Evolutionary conservation across 2,113 vertebrate species (phyloP).

Genomic region (Gobiocypris rarus): DNA sequence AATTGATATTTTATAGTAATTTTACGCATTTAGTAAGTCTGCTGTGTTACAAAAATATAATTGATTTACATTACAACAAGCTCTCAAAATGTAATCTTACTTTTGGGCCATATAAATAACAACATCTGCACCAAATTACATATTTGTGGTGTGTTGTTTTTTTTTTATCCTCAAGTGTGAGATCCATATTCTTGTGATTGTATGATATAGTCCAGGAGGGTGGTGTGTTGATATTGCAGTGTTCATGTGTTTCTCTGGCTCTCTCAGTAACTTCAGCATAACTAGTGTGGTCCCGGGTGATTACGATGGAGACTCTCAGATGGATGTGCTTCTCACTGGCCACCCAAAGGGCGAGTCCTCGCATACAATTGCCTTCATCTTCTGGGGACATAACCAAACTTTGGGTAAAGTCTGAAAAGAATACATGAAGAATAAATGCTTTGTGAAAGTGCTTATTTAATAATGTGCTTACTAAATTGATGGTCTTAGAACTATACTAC

Average conservation of each 20-base stretch:
- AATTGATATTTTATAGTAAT: background rate
- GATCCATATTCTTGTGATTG: background rate
- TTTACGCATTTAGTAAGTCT: background rate
- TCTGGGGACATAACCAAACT: slow-evolving; percentile 95
- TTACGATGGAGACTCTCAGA: slow-evolving; percentile 97
- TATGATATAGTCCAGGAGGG: too few species aligned
- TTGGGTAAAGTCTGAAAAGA: slow-evolving; percentile 77
- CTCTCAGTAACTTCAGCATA: slow-evolving; percentile 72
- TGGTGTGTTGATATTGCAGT: background rate
- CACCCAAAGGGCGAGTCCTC: slow-evolving; percentile 48
- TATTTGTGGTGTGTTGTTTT: background rate
- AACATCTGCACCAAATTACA: background rate
- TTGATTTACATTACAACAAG: background rate
- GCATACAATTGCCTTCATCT: slow-evolving; percentile 77
- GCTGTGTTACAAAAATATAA: too few species aligned
- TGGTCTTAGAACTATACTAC: background rate
- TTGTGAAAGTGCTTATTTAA: background rate
- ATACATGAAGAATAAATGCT: background rate
- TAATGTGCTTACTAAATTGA: background rate
- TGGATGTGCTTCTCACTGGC: slow-evolving; percentile 93
- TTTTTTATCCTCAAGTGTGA: background rate
- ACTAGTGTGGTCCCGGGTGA: slow-evolving; percentile 96
- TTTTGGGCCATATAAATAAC: background rate
- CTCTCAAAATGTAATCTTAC: background rate
- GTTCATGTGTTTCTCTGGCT: background rate